Evolutionary conservation across 1,140 invertebrate genomes (phyloP), one percentile per base, ranked within the genome.

Genomic region (Papilio helenus): DNA sequence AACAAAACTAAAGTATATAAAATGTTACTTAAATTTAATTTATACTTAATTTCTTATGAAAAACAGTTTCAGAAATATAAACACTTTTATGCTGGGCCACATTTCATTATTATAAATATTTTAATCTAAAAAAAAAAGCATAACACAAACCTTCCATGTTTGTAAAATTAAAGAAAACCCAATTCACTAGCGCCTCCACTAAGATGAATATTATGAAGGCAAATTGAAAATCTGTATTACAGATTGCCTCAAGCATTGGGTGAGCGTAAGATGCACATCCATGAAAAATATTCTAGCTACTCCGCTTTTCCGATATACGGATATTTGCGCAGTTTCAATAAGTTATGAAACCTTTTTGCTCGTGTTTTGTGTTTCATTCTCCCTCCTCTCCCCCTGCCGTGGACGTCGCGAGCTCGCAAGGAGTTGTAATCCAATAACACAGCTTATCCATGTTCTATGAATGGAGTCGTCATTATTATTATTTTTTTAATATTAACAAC

Each of bases 391-490:
- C 10, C 72, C 34, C 20, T 42, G 4, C 72, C 44, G 39, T 44
- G 34, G 72, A 71, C 80, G 46, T 65, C 79, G 81, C 72, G 80
- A 39, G 34, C 55, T 77, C 72, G 73, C 74, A 88, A 88, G 83
- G 84, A 88, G 86, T 88, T 88, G 86, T 90, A 90, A 90, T 90
- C 87, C 80, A 87, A 89, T 90, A 89, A 90, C 87, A 83, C 81
- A 82, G 82, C 85, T 87, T 86, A 84, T 79, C 72, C 68, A 79
- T 71, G 82, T 72, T 16, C 51, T 12, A 73, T 42, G 80, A 79
- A 86, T 79, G 81, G 68, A 34, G 76, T 79, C 79, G 46, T 51
- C 46, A 34, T 42, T 42, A 76, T 18, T 39, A 9, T 72, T 18
- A 8, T 71, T 39, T 51, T 44, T 58, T 77, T 49, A n/a, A n/a